Conservation (phyloP, 2,113 vertebrate genomes). For the Arizona elegans region DNA sequence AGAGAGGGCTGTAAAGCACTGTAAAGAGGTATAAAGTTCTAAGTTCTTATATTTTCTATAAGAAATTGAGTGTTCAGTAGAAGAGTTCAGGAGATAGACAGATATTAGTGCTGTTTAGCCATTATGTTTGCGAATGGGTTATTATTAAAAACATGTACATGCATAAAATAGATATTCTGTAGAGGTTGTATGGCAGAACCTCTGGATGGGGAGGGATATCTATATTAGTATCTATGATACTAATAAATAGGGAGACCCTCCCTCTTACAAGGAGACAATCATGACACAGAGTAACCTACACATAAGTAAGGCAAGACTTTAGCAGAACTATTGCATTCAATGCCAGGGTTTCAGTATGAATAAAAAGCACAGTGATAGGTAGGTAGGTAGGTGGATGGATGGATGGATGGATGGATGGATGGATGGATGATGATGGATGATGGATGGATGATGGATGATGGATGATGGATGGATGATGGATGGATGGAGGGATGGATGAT, state of each 20-base stretch:
- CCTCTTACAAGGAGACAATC: neutral
- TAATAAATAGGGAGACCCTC: neutral
- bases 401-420: too few relatives aligned
- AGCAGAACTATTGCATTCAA: neutral
- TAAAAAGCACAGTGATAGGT: neutral
- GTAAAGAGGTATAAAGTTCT: too few relatives aligned
- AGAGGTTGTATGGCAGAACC: neutral
- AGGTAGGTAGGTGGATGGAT: rapidly evolving
- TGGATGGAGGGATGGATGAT: too few relatives aligned
- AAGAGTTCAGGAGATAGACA: neutral
- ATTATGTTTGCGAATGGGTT: neutral
- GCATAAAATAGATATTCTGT: neutral
- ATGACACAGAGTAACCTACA: neutral
- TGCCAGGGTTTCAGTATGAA: neutral
- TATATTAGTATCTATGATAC: neutral
- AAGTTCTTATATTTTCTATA: neutral
- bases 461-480: too few relatives aligned
- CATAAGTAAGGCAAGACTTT: neutral
- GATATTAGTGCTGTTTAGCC: neutral
- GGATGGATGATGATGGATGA: too few relatives aligned
- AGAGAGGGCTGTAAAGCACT: too few relatives aligned
- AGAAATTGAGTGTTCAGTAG: neutral
- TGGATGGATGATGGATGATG: too few relatives aligned
- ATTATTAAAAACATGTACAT: neutral
- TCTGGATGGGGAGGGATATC: neutral